Conservation (phyloP, 2,113 vertebrate species). For the Lethenteron camtschaticum region DNA sequence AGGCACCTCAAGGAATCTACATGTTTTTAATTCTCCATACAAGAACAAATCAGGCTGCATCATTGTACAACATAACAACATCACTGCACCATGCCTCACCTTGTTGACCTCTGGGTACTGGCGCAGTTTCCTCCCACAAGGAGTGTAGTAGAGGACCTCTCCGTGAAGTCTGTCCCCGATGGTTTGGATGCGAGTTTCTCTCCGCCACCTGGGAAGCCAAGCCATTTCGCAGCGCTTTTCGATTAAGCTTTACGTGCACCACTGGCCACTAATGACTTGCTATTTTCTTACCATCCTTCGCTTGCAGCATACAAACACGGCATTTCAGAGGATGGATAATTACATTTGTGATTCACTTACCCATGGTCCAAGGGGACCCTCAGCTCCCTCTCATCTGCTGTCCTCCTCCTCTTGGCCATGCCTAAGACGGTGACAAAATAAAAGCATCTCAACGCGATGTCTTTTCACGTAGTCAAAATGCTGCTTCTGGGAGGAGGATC, state of each 20-base stretch:
- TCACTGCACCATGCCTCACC: constrained; percentile 23
- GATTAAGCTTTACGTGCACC: too few relatives aligned
- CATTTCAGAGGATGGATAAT: background rate
- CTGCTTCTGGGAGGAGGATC: too few relatives aligned
- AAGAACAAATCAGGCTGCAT: too few relatives aligned
- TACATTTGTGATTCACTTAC: constrained; percentile 2
- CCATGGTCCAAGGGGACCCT: background rate
- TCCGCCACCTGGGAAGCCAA: constrained; percentile 43
- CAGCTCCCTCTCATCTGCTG: background rate
- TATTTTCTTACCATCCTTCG: too few relatives aligned
- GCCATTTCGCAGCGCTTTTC: background rate
- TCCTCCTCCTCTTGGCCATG: background rate
- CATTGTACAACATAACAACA: too few relatives aligned
- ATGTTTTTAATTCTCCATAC: too few relatives aligned
- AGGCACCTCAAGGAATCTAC: too few relatives aligned
- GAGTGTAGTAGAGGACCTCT: constrained; percentile 70
- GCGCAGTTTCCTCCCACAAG: constrained; percentile 77
- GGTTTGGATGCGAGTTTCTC: constrained; percentile 63
- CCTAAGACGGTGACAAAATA: background rate
- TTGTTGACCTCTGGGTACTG: constrained; percentile 85
- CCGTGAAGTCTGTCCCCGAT: constrained; percentile 57
- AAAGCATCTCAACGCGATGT: too few relatives aligned
- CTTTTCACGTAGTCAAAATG: too few relatives aligned
- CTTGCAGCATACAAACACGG: too few relatives aligned
- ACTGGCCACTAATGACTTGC: too few relatives aligned